These are phyloP conservation scores for Sanderia malayensis DNA, from an alignment of 30 jellyfish, hydroid and myxozoan species.

Conservation along the genomic window DNA sequence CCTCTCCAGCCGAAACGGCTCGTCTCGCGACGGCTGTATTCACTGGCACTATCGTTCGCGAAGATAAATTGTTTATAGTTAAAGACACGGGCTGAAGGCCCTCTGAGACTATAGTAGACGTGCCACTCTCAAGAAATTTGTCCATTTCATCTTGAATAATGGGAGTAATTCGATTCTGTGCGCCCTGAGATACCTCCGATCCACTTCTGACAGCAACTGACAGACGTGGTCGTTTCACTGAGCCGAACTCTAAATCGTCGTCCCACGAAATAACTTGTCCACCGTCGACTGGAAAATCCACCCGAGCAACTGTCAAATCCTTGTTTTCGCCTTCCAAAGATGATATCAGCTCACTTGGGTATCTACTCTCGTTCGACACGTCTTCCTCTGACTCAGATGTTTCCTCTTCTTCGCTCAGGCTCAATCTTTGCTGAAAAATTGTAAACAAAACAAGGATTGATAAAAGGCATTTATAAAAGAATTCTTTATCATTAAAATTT, in stretches of 20 bases:
- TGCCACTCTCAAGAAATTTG: slow-evolving; percentile 42
- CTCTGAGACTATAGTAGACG: slow-evolving; percentile 50
- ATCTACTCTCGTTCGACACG: neutral
- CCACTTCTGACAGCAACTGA: slow-evolving; percentile 84
- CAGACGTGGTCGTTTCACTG: slow-evolving; percentile 76
- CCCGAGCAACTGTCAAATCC: slow-evolving; percentile 28
- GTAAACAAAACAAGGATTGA: neutral
- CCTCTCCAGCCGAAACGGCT: slow-evolving; percentile 21
- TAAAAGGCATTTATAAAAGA: too few species aligned
- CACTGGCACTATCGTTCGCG: slow-evolving; percentile 49
- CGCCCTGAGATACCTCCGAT: slow-evolving; percentile 70
- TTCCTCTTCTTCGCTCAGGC: slow-evolving; percentile 6
- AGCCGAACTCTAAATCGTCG: slow-evolving; percentile 70
- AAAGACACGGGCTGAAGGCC: slow-evolving; percentile 59
- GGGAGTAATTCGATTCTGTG: slow-evolving; percentile 81
- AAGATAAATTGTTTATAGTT: slow-evolving; percentile 40
- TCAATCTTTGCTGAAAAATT: neutral
- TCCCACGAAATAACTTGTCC: slow-evolving; percentile 81
- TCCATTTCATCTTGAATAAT: slow-evolving; percentile 79
- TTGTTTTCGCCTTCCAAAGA: slow-evolving; percentile 1
- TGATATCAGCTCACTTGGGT: neutral
- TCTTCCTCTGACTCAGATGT: slow-evolving; percentile 53
- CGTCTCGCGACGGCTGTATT: slow-evolving; percentile 13
- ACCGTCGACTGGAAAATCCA: slow-evolving; percentile 68
- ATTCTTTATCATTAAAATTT: slow-evolving; percentile 1